Evolutionary conservation across 2,113 vertebrate species (phyloP).

Genomic region (Macheiramphus alcinus): DNA sequence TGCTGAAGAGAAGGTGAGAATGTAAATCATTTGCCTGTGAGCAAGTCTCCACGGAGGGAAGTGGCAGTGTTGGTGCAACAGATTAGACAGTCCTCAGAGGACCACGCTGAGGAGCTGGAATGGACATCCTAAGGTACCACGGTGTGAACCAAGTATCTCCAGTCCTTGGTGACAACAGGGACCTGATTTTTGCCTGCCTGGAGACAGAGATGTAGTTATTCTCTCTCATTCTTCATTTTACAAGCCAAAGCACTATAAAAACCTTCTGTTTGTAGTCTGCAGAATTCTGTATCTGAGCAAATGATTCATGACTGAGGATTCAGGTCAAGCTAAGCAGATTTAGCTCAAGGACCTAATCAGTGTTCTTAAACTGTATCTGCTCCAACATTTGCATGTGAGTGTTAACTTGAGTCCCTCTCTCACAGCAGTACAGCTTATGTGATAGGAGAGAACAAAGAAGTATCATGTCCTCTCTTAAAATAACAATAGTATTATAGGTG

Average conservation of each 20-base stretch:
- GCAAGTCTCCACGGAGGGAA: not conserved
- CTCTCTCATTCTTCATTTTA: not conserved
- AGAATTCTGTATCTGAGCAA: not conserved
- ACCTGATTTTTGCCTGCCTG: not conserved
- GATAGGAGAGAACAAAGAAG: not conserved
- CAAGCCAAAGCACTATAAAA: not conserved
- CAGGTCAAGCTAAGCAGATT: constrained; percentile 1
- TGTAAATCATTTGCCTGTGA: not conserved
- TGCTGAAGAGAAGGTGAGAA: not conserved
- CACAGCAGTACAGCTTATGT: not conserved
- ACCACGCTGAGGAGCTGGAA: not conserved
- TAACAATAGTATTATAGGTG: not conserved
- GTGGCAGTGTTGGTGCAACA: not conserved
- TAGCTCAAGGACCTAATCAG: not conserved
- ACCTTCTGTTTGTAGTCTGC: not conserved
- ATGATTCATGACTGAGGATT: not conserved
- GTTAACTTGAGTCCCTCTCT: not conserved
- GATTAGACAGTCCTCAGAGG: not conserved
- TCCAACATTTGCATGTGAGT: not conserved
- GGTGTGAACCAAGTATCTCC: not conserved
- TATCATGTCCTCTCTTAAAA: not conserved
- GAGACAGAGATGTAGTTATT: not conserved
- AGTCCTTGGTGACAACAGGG: not conserved
- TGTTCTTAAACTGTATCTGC: not conserved
- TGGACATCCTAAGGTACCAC: not conserved